Percentiles rank a stretch among this genome's conserved stretches.
Evolutionary conservation across 2,888 invertebrate genomes (phyloP).

Genomic region (Latrodectus hesperus): DNA sequence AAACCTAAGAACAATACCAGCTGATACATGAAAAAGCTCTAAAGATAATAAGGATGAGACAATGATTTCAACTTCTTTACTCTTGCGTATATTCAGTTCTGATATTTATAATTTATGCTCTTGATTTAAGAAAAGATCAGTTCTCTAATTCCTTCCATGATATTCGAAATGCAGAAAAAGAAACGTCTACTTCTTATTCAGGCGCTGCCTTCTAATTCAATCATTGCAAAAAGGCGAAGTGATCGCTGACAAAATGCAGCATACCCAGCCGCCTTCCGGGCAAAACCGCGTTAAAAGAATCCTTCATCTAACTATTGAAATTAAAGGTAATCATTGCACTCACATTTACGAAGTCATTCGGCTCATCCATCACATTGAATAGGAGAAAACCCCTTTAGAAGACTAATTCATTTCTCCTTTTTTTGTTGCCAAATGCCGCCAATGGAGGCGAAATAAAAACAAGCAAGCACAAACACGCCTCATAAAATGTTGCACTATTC

Average conservation of each 20-base stretch:
- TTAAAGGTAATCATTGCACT: slow-evolving; percentile 13
- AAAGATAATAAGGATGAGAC: too few relatives aligned
- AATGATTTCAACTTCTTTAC: too few relatives aligned
- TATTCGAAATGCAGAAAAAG: too few relatives aligned
- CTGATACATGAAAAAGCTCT: too few relatives aligned
- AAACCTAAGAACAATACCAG: too few relatives aligned
- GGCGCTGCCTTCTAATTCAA: too few relatives aligned
- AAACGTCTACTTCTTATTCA: too few relatives aligned
- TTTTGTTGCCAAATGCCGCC: background rate
- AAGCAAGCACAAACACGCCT: slow-evolving; percentile 6
- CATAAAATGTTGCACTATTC: slow-evolving; percentile 35
- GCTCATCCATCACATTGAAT: slow-evolving; percentile 10
- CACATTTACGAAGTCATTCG: background rate
- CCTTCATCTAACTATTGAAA: slow-evolving; percentile 25
- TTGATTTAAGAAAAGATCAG: too few relatives aligned
- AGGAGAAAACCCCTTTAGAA: slow-evolving; percentile 4
- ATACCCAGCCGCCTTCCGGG: background rate
- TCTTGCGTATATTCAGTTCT: too few relatives aligned
- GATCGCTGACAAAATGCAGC: background rate
- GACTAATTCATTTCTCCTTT: slow-evolving; percentile 12
- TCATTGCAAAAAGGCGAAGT: too few relatives aligned
- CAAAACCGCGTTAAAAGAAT: background rate
- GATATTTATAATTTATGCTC: too few relatives aligned
- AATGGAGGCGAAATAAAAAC: slow-evolving; percentile 10
- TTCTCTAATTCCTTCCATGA: too few relatives aligned